A percentile compares a stretch with the other conserved stretches of the same genome.
Evolutionary conservation across 2,113 vertebrate genomes (phyloP).

Genomic region (Fulmarus glacialis): DNA sequence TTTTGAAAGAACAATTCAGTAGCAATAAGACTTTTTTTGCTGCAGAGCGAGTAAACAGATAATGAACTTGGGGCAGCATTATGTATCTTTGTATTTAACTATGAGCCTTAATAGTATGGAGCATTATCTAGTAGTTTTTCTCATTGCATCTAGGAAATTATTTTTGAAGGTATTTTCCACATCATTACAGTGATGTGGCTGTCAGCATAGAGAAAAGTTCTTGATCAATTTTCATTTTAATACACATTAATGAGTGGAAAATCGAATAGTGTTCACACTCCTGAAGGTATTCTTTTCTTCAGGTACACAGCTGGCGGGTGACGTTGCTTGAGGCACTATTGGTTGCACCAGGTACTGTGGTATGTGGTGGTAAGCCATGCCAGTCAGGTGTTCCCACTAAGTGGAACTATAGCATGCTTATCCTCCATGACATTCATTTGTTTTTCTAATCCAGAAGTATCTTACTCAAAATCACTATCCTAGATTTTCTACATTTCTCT

Average conservation of each 20-base stretch:
- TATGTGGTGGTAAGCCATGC: too few species aligned
- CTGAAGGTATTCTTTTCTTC: not conserved
- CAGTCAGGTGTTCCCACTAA: too few species aligned
- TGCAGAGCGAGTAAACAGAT: not conserved
- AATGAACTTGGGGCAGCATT: not conserved
- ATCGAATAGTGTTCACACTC: rapidly evolving
- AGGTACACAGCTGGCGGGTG: not conserved
- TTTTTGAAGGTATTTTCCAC: not conserved
- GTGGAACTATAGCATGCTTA: not conserved
- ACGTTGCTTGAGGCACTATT: rapidly evolving
- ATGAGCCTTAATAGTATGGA: not conserved
- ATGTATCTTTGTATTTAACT: not conserved
- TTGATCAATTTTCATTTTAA: not conserved
- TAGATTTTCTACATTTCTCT: not conserved
- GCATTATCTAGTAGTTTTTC: not conserved
- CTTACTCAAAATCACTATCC: not conserved
- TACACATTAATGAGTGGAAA: not conserved
- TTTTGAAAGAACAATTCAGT: not conserved
- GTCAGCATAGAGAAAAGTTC: not conserved
- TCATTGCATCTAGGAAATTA: not conserved
- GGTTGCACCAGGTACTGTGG: not conserved
- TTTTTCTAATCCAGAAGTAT: not conserved
- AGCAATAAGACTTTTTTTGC: not conserved
- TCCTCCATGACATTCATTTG: not conserved
- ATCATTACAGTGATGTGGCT: not conserved